A percentile compares a stretch with the other conserved stretches of the same genome.
Evolutionary conservation across 1,140 invertebrate species (phyloP).

Genomic region (Choristoneura fumiferana): DNA sequence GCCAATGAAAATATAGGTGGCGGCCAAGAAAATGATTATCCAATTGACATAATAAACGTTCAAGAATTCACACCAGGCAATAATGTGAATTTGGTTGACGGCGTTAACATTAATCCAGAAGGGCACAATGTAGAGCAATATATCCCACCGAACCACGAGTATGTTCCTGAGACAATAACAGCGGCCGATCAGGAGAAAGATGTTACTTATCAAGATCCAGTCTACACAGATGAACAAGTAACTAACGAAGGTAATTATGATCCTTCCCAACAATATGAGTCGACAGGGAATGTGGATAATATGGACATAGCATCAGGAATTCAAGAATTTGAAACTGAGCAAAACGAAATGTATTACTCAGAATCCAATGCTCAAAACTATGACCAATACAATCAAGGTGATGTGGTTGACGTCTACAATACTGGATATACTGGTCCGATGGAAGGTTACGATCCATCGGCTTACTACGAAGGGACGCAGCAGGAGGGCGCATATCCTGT

Average conservation of each 20-base stretch:
- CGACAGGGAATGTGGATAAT: constrained; percentile 16
- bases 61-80: constrained; percentile 27
- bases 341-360: constrained; percentile 53
- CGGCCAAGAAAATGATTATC: constrained; percentile 20
- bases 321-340: constrained; percentile 52
- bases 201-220: neutral
- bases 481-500: constrained; percentile 41
- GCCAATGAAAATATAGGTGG: neutral
- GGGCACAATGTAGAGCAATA: neutral
- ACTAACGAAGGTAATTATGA: constrained; percentile 11
- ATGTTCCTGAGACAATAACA: neutral
- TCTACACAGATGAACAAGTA: constrained; percentile 9
- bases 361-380: constrained; percentile 36
- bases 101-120: constrained; percentile 26
- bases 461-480: constrained; percentile 45
- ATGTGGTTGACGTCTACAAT: constrained; percentile 20
- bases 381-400: constrained; percentile 29
- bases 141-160: neutral
- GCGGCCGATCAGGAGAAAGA: neutral
- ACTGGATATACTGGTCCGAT: constrained; percentile 29
- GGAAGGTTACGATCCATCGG: constrained; percentile 43
- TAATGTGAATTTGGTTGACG: constrained; percentile 20
- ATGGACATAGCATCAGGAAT: constrained; percentile 27
- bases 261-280: neutral
- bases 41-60: constrained; percentile 26